Evolutionary conservation across 2,797 vertebrate genomes (phyloP), one percentile per base, ranked within the genome.

Genomic region (Lepilemur septentrionalis): DNA sequence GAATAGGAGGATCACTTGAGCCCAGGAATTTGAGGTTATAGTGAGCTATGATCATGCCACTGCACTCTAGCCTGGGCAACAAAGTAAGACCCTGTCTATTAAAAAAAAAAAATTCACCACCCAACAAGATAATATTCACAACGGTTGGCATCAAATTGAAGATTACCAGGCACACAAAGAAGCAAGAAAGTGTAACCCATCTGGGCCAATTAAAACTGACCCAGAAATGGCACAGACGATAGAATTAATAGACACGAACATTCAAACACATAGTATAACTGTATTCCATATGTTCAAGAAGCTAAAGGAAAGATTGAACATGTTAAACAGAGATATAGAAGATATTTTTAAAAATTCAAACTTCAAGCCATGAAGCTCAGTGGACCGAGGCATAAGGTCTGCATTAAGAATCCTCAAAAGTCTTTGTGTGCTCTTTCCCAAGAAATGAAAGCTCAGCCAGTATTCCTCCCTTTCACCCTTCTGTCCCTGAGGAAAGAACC

Each of bases 71-170:
- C 32, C 32, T 65, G 32, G 32, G 32, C 17, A 32, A 65, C 32
- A 65, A n/a, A 65, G 32, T 65, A 32, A 65, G 7, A n/a, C 32
- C 1, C 32, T 65, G 15, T 30, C 30, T 8, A 32, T n/a, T 65
- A 65, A 65, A 65, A 65, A 65, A 57, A 57, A 30, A n/a, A n/a
- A n/a, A 65, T 38, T 52, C 13, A 63, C 41, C 72, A 92, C 5
- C 17, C 59, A 87, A 43, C 5, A 85, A 84, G 43, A 46, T 48
- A 41, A 57, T 48, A 84, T n/a, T 89, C 41, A 92, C 86, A 50
- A 59, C 86, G 73, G 22, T 86, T 55, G 80, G 15, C 48, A 86
- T 88, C 52, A 65, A 88, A 93, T 61, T 94, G 61, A 92, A 92
- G 95, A 73, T 75, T n/a, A 91, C 67, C 48, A 94, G 35, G 15